Conservation (phyloP, 2,888 invertebrate genomes). For the Eugnorisma glareosa region DNA sequence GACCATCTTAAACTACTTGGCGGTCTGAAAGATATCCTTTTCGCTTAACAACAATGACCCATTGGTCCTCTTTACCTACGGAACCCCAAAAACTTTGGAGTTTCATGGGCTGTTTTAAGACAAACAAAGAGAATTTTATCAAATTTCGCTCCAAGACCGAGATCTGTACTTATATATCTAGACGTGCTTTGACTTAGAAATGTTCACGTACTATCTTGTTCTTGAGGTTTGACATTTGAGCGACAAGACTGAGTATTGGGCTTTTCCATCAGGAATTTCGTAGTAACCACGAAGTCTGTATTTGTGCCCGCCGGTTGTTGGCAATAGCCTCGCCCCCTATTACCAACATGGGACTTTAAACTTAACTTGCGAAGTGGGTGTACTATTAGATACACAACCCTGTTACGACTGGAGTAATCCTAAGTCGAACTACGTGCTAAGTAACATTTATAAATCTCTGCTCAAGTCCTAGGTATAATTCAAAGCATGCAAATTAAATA, state of each 20-base stretch:
- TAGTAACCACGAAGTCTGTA: neutral
- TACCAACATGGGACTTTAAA: too few relatives aligned
- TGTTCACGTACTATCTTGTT: neutral
- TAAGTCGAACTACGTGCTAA: neutral
- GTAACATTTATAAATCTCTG: neutral
- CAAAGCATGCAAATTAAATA: constrained; percentile 25
- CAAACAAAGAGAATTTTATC: constrained; percentile 25
- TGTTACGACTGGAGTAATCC: neutral
- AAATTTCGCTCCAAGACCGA: constrained; percentile 2
- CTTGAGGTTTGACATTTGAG: constrained; percentile 2
- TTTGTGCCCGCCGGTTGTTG: neutral
- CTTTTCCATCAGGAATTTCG: neutral
- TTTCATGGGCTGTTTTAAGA: neutral
- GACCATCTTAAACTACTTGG: too few relatives aligned
- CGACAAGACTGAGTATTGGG: neutral
- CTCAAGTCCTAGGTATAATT: neutral
- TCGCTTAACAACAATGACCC: neutral
- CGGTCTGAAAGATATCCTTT: too few relatives aligned
- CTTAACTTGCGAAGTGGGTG: too few relatives aligned
- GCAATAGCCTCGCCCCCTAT: neutral
- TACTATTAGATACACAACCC: neutral
- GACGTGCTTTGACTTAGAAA: constrained; percentile 9
- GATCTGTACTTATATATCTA: neutral
- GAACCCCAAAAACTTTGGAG: constrained; percentile 1
- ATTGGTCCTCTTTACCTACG: neutral